These are phyloP conservation scores for Mythimna loreyi DNA, from an alignment of 2,888 invertebrate genomes.

Conservation along the genomic window DNA sequence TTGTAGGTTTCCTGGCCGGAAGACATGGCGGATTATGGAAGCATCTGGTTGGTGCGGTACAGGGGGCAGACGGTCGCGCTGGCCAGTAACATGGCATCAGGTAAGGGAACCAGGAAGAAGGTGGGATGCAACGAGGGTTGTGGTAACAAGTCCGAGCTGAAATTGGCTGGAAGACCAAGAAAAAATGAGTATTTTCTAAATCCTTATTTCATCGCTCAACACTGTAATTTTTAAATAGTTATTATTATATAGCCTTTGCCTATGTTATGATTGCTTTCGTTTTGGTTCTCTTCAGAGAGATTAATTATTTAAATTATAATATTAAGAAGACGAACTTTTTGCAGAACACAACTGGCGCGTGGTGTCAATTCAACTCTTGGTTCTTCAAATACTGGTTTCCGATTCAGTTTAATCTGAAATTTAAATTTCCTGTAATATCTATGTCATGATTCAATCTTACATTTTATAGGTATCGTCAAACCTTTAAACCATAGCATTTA, in stretches of 20 bases:
- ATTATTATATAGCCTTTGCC: background rate
- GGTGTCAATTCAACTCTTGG: conserved; percentile 79
- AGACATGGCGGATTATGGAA: conserved; percentile 86
- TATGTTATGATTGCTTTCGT: too few relatives aligned
- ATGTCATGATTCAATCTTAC: background rate
- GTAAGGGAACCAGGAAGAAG: conserved; percentile 82
- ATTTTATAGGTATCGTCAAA: conserved; percentile 47
- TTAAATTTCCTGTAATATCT: conserved; percentile 4
- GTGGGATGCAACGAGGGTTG: conserved; percentile 80
- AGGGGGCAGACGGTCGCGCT: conserved; percentile 80
- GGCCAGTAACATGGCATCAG: conserved; percentile 88
- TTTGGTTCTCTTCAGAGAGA: too few relatives aligned
- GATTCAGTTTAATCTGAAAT: conserved; percentile 78
- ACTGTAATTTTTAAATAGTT: background rate
- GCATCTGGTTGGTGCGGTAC: conserved; percentile 77
- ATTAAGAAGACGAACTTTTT: conserved; percentile 70
- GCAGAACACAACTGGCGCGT: conserved; percentile 79
- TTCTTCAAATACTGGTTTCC: conserved; percentile 75
- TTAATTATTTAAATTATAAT: too few relatives aligned
- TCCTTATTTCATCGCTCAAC: background rate
- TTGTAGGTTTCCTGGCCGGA: conserved; percentile 66
- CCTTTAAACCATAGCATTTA: conserved; percentile 77
- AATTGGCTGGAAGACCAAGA: conserved; percentile 71
- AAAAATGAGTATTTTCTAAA: background rate
- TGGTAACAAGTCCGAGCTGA: conserved; percentile 81